Percentiles rank a stretch among this genome's conserved stretches.
Evolutionary conservation across 2,113 vertebrate genomes (phyloP).

Genomic region (Chiloscyllium plagiosum): DNA sequence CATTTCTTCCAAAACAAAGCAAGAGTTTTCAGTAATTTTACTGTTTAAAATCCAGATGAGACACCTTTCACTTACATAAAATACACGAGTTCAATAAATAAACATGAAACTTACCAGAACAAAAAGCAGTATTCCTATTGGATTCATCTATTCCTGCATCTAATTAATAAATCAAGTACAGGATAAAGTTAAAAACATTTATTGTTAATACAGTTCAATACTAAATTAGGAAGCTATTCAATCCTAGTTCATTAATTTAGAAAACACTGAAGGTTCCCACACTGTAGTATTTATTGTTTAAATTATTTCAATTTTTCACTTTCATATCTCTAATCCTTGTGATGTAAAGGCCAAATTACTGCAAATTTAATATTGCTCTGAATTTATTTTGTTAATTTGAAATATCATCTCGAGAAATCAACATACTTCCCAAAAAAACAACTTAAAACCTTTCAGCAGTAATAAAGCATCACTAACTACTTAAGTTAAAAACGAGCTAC

Average conservation of each 20-base stretch:
- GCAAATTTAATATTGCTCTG: neutral
- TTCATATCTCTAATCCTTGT: neutral
- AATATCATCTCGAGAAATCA: neutral
- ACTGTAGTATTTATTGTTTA: neutral
- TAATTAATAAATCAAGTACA: slow-evolving; percentile 48
- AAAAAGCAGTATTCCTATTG: slow-evolving; percentile 77
- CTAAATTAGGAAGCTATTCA: neutral
- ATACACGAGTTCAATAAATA: neutral
- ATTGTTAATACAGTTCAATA: neutral
- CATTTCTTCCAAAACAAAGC: neutral
- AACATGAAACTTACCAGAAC: slow-evolving; percentile 70
- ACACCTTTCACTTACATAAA: neutral
- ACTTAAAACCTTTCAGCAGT: neutral
- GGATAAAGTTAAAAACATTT: slow-evolving; percentile 13
- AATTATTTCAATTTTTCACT: neutral
- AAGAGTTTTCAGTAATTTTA: neutral
- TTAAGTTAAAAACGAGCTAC: neutral
- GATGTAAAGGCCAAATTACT: neutral
- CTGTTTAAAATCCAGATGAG: neutral
- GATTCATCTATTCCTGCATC: slow-evolving; percentile 71
- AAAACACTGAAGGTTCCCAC: neutral
- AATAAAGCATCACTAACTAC: neutral
- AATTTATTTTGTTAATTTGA: neutral
- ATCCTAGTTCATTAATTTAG: neutral
- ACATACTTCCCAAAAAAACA: neutral